Percentiles rank a stretch among this genome's conserved stretches.
These are phyloP conservation scores for Anoura caudifer DNA, from an alignment of 2,113 vertebrate species.

Conservation along the genomic window DNA sequence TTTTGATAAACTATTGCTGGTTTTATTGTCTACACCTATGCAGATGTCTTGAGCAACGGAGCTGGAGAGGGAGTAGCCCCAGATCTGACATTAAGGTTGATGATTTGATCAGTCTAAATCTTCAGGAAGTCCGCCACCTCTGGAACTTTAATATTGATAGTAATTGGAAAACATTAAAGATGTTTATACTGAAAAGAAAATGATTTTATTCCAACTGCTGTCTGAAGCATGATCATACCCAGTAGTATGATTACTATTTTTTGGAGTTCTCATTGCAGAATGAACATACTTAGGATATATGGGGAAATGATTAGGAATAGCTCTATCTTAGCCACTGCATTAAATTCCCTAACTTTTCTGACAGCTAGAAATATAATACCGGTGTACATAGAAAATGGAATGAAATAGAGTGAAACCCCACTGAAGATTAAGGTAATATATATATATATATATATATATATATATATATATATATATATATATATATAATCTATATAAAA, in stretches of 20 bases:
- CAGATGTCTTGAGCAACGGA: not conserved
- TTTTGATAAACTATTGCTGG: not conserved
- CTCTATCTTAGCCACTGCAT: constrained; percentile 31
- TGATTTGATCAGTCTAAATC: not conserved
- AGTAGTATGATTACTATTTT: not conserved
- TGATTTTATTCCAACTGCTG: constrained; percentile 51
- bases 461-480: not conserved
- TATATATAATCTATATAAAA: not conserved
- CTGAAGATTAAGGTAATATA: constrained; percentile 49
- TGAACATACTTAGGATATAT: constrained; percentile 53
- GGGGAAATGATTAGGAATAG: constrained; percentile 67
- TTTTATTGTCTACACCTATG: not conserved
- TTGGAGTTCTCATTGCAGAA: constrained; percentile 27
- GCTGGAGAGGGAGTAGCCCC: rapidly evolving
- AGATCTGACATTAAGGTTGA: not conserved
- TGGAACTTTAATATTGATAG: constrained; percentile 57
- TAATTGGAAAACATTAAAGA: constrained; percentile 53
- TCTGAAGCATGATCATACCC: constrained; percentile 35
- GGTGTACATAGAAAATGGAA: constrained; percentile 42
- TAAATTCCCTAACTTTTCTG: constrained; percentile 69
- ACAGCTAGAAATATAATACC: constrained; percentile 65
- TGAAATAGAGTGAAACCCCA: constrained; percentile 27
- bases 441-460: not conserved
- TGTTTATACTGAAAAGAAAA: constrained; percentile 43
- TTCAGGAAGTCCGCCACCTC: not conserved